phyloP scores from a whole-genome alignment of 2,888 invertebrate genomes.

The Meta bourneti region DNA sequence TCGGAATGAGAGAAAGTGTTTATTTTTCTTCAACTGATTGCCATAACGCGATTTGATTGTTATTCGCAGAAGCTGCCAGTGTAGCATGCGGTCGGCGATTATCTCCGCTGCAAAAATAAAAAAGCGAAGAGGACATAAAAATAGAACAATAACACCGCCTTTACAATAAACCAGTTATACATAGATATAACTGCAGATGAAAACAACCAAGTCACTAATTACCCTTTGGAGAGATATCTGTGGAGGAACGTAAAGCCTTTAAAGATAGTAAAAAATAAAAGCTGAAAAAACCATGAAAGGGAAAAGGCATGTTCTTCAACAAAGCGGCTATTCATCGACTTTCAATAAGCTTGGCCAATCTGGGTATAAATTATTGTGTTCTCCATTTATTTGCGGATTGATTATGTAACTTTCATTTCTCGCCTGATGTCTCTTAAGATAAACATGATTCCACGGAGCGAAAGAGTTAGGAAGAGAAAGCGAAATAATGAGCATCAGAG shows the following conservation, averaged over 20 bases:
- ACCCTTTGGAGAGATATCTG: slow-evolving; percentile 28
- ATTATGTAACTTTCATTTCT: slow-evolving; percentile 58
- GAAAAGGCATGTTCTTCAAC: slow-evolving; percentile 35
- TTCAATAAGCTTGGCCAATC: slow-evolving; percentile 50
- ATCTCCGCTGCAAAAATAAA: not conserved
- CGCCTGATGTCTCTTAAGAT: slow-evolving; percentile 56
- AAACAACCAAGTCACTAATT: slow-evolving; percentile 55
- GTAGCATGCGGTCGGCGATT: not conserved
- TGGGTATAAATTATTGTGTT: slow-evolving; percentile 56
- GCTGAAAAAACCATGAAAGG: slow-evolving; percentile 12
- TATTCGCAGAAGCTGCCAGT: not conserved
- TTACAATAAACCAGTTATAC: slow-evolving; percentile 27
- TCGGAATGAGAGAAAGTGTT: not conserved
- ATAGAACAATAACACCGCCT: slow-evolving; percentile 32
- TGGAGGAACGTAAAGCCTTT: slow-evolving; percentile 26
- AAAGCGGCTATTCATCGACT: slow-evolving; percentile 36
- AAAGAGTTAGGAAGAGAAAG: slow-evolving; percentile 39
- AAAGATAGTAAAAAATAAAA: slow-evolving; percentile 21
- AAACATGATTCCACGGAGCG: slow-evolving; percentile 64
- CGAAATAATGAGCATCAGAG: slow-evolving; percentile 47
- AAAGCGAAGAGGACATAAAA: not conserved
- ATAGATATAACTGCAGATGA: slow-evolving; percentile 22
- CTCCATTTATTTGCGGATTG: slow-evolving; percentile 56
- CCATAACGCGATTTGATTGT: not conserved
- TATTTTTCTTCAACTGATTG: not conserved